Evolutionary conservation across 2,797 vertebrate species (phyloP).

Genomic region (Synanceia verrucosa): DNA sequence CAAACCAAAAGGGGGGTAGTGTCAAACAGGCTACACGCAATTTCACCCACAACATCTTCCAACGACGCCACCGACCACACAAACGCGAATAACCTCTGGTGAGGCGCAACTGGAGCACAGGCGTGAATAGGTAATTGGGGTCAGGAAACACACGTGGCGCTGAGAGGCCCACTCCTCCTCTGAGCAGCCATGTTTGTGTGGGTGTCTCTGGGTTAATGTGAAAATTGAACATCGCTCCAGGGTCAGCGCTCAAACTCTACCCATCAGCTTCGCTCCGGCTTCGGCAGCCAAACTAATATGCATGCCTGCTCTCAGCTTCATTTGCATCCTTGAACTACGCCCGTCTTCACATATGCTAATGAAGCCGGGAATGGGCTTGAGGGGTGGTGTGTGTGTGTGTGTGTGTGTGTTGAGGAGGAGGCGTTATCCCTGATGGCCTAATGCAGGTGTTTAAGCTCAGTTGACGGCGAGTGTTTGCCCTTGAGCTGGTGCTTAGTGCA

Average conservation of each 20-base stretch:
- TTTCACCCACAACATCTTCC: constrained; percentile 27
- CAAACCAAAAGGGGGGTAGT: constrained; percentile 4
- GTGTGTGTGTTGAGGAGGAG: not conserved
- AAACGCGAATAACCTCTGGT: constrained; percentile 26
- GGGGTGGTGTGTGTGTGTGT: not conserved
- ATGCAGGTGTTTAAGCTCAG: constrained; percentile 53
- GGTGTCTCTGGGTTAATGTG: constrained; percentile 56
- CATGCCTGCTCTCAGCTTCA: constrained; percentile 44
- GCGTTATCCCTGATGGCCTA: constrained; percentile 26
- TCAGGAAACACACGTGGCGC: not conserved
- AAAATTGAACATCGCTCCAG: constrained; percentile 56
- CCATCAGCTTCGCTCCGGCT: constrained; percentile 12
- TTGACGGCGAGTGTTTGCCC: constrained; percentile 42
- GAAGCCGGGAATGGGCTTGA: constrained; percentile 7
- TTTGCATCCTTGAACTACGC: constrained; percentile 67
- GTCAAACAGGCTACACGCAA: constrained; percentile 2
- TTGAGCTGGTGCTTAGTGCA: constrained; percentile 51
- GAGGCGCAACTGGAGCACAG: not conserved
- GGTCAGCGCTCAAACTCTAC: constrained; percentile 39
- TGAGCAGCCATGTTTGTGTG: constrained; percentile 18
- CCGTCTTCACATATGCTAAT: constrained; percentile 71
- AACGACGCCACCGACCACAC: not conserved
- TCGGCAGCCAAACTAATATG: constrained; percentile 63
- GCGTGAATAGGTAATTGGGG: constrained; percentile 44
- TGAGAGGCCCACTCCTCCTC: not conserved